These are phyloP conservation scores for Apotomis capreana DNA, from an alignment of 2,888 invertebrate species.

Conservation along the genomic window DNA sequence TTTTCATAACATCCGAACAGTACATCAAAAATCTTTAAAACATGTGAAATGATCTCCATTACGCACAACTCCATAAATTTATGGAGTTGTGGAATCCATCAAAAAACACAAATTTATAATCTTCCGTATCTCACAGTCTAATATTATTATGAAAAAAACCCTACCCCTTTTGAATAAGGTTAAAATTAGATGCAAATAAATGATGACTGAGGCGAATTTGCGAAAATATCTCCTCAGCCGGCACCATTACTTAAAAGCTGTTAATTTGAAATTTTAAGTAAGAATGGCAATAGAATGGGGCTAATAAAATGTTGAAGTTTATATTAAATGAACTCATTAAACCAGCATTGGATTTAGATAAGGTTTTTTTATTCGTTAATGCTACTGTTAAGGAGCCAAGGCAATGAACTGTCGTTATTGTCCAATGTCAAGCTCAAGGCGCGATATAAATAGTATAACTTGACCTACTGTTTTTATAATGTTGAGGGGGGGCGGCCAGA, in stretches of 20 bases:
- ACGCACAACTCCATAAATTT: conserved; percentile 4
- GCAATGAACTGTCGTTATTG: conserved; percentile 20
- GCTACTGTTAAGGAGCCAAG: conserved; percentile 27
- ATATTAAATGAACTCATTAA: conserved; percentile 22
- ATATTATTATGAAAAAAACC: not conserved
- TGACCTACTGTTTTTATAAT: conserved; percentile 3
- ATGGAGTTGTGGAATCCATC: no score
- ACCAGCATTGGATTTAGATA: conserved; percentile 30
- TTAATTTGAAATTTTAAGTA: conserved; percentile 12
- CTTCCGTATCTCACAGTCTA: not conserved
- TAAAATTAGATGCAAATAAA: not conserved
- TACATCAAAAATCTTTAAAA: not conserved
- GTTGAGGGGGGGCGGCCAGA: not conserved
- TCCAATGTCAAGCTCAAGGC: conserved; percentile 19
- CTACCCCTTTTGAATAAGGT: not conserved
- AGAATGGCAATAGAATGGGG: conserved; percentile 23
- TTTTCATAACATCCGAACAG: not conserved
- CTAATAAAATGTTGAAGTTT: conserved; percentile 25
- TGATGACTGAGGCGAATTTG: not conserved
- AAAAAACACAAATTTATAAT: not conserved
- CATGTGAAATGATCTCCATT: not conserved
- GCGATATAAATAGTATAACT: not conserved
- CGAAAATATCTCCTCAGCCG: not conserved
- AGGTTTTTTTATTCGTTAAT: conserved; percentile 20
- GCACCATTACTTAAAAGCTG: conserved; percentile 1